Base-by-base conservation (phyloP, 64 coral and sea anemone species). In the Actinia equina region DNA sequence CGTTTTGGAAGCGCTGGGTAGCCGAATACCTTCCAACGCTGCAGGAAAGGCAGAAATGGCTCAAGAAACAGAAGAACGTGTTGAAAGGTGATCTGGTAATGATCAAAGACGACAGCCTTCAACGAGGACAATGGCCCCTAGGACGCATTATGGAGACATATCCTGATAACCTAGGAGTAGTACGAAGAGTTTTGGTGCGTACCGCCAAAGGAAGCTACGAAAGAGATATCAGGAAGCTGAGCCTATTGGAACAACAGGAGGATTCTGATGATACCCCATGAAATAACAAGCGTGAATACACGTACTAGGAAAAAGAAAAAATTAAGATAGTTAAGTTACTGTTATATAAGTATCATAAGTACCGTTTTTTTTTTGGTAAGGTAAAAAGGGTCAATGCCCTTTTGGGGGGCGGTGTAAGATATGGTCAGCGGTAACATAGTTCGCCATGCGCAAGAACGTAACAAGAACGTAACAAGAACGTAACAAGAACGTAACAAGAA, bases 1-100 rank as follows among this genome's bases (percentile, higher is more conserved):
- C 63, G 23, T 93, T 93, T 49, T 93, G 92, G 87, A 86, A 80
- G 56, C 65, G 77, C 71, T 93, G 91, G 91, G 77, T 84, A 25
- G 82, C 43, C 19, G 87, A 93, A 60, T 93, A 93, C 25, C 20
- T 93, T 17, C 82, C 20, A 46, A 84, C 80, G 7, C 82, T 93
- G 11, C 91, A 83, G 17, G 55, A 88, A 78, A 41, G 70, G 13
- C 62, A 78, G 87, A 63, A 86, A 76, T 89, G 82, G 89, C 67
- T 52, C 15, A 85, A 85, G n/a, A 60, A 18, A 15, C 59, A 67
- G 5, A 81, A 60, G 11, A 91, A 91, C 12, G 6, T 85, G 13
- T 26, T 43, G 7, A 58, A 84, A 54, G 82, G 82, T 1, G 89
- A 91, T 85, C 46, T 91, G 0, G 89, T 93, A 20, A 65, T 89